A percentile compares a stretch with the other conserved stretches of the same genome.
Evolutionary conservation across 2,888 invertebrate genomes (phyloP).

Genomic region (Omphaloscelis lunosa): DNA sequence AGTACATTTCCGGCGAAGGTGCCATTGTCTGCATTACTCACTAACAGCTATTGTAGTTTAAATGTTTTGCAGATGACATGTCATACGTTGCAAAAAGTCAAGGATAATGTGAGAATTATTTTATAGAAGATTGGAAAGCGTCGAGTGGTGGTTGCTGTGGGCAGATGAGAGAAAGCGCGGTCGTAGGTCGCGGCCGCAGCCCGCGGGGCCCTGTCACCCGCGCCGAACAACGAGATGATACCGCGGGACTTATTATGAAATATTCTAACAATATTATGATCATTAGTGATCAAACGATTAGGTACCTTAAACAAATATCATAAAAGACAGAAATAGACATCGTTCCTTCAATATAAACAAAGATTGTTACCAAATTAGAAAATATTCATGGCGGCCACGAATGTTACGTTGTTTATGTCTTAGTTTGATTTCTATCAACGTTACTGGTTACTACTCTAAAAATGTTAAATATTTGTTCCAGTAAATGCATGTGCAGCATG

Average conservation of each 20-base stretch:
- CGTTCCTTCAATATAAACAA: constrained; percentile 5
- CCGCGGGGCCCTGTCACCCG: constrained; percentile 67
- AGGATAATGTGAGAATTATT: constrained; percentile 58
- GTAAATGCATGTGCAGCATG: constrained; percentile 10
- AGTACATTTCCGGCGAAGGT: constrained; percentile 76
- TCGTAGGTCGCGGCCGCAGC: constrained; percentile 76
- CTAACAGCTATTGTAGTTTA: constrained; percentile 64
- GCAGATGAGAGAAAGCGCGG: constrained; percentile 81
- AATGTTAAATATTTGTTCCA: constrained; percentile 25
- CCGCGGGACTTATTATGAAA: constrained; percentile 48
- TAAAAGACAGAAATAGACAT: not conserved
- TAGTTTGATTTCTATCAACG: constrained; percentile 36
- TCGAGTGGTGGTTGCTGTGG: constrained; percentile 63
- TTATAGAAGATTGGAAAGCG: constrained; percentile 62
- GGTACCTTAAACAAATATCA: not conserved
- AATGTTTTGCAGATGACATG: constrained; percentile 58
- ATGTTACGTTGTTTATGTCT: constrained; percentile 26
- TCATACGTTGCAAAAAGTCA: constrained; percentile 52
- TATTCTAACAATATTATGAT: constrained; percentile 25
- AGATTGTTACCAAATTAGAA: constrained; percentile 12
- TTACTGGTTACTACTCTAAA: constrained; percentile 37
- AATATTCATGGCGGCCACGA: constrained; percentile 33
- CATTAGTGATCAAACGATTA: constrained; percentile 18
- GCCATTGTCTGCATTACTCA: constrained; percentile 84
- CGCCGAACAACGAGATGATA: constrained; percentile 60